Evolutionary conservation across 2,113 vertebrate genomes (phyloP).

Genomic region (Amphiprion percula): DNA sequence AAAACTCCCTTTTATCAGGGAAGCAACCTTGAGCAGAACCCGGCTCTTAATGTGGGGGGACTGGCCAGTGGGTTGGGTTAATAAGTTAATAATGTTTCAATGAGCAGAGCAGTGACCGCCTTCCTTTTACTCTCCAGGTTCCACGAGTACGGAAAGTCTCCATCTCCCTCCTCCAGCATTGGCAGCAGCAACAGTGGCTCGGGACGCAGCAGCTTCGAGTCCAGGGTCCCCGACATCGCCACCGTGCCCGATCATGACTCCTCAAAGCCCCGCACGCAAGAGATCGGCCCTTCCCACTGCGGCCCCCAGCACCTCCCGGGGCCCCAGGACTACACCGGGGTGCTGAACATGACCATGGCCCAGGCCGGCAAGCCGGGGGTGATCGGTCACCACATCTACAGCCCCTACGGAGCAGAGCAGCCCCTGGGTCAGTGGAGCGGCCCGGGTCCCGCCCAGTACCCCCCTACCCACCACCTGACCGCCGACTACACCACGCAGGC

Average conservation of each 20-base stretch:
- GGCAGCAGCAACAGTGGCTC: slow-evolving; percentile 67
- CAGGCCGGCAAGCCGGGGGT: slow-evolving; percentile 81
- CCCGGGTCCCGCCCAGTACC: slow-evolving; percentile 85
- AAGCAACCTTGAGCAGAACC: too few species aligned
- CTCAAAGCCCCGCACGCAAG: slow-evolving; percentile 66
- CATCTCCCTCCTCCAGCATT: slow-evolving; percentile 76
- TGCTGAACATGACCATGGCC: slow-evolving; percentile 85
- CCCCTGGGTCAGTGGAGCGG: slow-evolving; percentile 88
- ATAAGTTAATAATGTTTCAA: not conserved
- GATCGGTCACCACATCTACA: slow-evolving; percentile 86
- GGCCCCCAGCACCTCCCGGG: slow-evolving; percentile 72
- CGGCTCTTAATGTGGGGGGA: too few species aligned
- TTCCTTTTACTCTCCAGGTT: slow-evolving; percentile 52
- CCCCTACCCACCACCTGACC: slow-evolving; percentile 84
- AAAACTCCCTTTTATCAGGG: too few species aligned
- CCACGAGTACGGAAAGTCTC: slow-evolving; percentile 77
- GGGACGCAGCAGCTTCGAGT: slow-evolving; percentile 75
- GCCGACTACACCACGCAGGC: slow-evolving; percentile 87
- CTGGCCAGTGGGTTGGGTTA: too few species aligned
- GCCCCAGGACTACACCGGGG: slow-evolving; percentile 87
- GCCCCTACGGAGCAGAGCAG: slow-evolving; percentile 85
- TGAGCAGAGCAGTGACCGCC: not conserved
- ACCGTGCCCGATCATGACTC: slow-evolving; percentile 84
- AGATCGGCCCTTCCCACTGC: slow-evolving; percentile 69
- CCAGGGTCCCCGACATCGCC: slow-evolving; percentile 83